A percentile compares a stretch with the other conserved stretches of the same genome.
phyloP scores from a whole-genome alignment of 1,140 invertebrate genomes.

The Drosophila quadrilineata region DNA sequence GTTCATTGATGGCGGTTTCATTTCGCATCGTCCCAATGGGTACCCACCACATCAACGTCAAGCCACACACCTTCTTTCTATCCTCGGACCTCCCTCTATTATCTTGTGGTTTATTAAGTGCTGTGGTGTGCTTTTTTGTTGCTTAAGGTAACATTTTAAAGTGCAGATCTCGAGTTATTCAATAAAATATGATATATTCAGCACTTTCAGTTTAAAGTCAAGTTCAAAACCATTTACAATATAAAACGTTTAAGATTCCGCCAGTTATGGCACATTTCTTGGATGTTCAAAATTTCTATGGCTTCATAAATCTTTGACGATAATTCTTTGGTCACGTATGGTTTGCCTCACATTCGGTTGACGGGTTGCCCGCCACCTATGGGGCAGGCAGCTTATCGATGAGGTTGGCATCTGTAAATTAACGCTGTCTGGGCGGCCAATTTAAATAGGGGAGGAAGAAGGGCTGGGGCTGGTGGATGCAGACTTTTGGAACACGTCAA shows the following conservation, averaged over 20 bases:
- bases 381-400: slow-evolving; percentile 10
- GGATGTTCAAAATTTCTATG: no score
- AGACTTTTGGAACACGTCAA: slow-evolving; percentile 22
- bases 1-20: slow-evolving; percentile 77
- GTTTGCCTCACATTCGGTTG: not conserved
- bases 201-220: no score
- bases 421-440: not conserved
- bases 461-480: no score
- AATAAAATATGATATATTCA: no score
- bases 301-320: slow-evolving; percentile 20
- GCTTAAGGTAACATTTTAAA: slow-evolving; percentile 1
- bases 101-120: slow-evolving; percentile 43
- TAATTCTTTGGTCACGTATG: slow-evolving; percentile 26
- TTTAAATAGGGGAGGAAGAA: slow-evolving; percentile 15
- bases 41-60: not conserved
- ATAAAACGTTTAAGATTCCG: no score
- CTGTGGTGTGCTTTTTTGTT: not conserved
- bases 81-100: slow-evolving; percentile 29
- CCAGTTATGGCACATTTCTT: no score
- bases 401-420: slow-evolving; percentile 27
- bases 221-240: no score
- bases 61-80: not conserved
- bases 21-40: slow-evolving; percentile 32
- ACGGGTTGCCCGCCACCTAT: not conserved
- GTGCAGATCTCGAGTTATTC: slow-evolving; percentile 6